Conservation (phyloP, 2,113 vertebrate genomes). For the Mesocricetus auratus region DNA sequence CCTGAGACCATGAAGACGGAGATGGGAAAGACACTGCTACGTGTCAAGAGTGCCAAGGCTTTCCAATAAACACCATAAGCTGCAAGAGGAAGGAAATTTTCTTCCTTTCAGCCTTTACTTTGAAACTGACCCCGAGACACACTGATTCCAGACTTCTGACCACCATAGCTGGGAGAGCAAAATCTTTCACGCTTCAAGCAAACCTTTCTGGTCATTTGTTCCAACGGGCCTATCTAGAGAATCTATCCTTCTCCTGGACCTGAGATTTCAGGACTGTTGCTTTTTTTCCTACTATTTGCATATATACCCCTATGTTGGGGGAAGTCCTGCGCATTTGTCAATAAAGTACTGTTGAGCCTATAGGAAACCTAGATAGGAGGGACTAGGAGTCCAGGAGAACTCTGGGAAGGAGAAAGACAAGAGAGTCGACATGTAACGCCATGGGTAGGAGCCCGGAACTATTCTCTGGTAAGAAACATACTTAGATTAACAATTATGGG, state of each 20-base stretch:
- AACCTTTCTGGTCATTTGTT: not conserved
- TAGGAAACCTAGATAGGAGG: too few species aligned
- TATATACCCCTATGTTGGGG: too few species aligned
- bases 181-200: not conserved
- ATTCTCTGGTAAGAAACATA: too few species aligned
- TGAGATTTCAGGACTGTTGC: not conserved
- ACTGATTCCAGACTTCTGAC: not conserved
- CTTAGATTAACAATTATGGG: too few species aligned
- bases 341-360: too few species aligned
- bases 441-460: too few species aligned
- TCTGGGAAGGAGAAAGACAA: too few species aligned
- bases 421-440: too few species aligned
- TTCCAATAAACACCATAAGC: not conserved
- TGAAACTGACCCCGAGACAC: not conserved
- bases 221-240: not conserved
- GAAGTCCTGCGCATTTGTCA: too few species aligned
- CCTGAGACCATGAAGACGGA: not conserved
- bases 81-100: not conserved
- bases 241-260: not conserved
- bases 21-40: too few species aligned
- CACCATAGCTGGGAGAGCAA: not conserved
- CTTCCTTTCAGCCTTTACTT: not conserved
- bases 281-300: not conserved
- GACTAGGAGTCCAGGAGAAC: too few species aligned
- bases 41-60: not conserved